phyloP scores from a whole-genome alignment of 35 echinoderm and acorn worm species.

The Heliocidaris erythrogramma region DNA sequence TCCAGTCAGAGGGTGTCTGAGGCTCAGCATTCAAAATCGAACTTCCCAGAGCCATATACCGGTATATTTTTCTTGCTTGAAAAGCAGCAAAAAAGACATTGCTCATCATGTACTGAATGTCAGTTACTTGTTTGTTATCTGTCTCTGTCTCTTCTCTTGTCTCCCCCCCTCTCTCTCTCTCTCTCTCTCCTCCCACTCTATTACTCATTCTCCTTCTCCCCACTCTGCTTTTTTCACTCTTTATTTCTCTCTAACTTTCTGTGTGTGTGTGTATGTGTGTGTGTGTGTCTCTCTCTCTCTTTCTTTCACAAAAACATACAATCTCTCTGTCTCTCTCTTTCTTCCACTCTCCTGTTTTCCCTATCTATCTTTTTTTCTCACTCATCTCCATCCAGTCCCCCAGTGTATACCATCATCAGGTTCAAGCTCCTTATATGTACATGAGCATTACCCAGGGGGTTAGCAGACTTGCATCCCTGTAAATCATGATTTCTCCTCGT shows the following conservation, averaged over 20 bases:
- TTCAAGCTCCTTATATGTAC: slow-evolving; percentile 1
- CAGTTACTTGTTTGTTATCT: not conserved
- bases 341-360: not conserved
- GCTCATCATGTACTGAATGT: no score
- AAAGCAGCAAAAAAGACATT: no score
- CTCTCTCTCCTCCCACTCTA: not conserved
- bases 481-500: slow-evolving; percentile 4
- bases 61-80: no score
- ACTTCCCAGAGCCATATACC: no score
- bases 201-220: no score
- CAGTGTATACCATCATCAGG: not conserved
- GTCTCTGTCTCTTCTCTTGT: no score
- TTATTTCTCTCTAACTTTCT: not conserved
- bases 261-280: not conserved
- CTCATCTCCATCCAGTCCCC: not conserved
- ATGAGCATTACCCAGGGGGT: not conserved
- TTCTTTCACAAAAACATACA: no score
- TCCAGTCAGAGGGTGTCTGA: no score
- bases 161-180: not conserved
- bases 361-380: not conserved
- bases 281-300: not conserved
- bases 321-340: not conserved
- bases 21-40: no score
- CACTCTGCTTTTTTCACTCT: not conserved
- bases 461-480: not conserved